Evolutionary conservation across 1,140 invertebrate genomes (phyloP).

Genomic region (Papilio glaucus): DNA sequence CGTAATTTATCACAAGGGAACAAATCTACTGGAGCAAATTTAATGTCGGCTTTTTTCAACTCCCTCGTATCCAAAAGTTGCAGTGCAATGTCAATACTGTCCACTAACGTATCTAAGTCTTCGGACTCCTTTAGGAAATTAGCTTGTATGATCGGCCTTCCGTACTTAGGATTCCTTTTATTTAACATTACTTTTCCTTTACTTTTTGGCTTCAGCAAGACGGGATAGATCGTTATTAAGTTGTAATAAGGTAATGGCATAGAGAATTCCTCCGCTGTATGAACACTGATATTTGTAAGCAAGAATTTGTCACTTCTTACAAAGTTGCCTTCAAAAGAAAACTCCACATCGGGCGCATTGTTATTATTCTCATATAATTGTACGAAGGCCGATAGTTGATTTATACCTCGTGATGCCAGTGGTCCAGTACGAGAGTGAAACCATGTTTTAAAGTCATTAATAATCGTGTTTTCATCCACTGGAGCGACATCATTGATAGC

Average conservation of each 20-base stretch:
- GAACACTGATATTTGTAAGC: slow-evolving; percentile 73
- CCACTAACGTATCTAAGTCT: slow-evolving; percentile 91
- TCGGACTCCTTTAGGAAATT: slow-evolving; percentile 93
- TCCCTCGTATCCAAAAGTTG: slow-evolving; percentile 76
- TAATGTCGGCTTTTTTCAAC: slow-evolving; percentile 72
- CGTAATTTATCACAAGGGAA: slow-evolving; percentile 76
- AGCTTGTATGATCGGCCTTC: slow-evolving; percentile 95
- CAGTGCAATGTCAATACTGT: slow-evolving; percentile 90
- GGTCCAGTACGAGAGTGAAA: slow-evolving; percentile 72
- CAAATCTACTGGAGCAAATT: slow-evolving; percentile 73
- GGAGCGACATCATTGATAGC: slow-evolving; percentile 58
- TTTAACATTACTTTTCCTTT: slow-evolving; percentile 90
- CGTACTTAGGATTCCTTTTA: slow-evolving; percentile 91
- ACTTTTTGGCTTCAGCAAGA: slow-evolving; percentile 92
- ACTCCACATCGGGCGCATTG: slow-evolving; percentile 74
- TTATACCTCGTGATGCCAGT: slow-evolving; percentile 72
- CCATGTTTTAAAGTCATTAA: slow-evolving; percentile 79
- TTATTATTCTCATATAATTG: slow-evolving; percentile 72
- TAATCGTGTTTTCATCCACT: slow-evolving; percentile 61
- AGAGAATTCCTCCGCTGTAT: slow-evolving; percentile 68
- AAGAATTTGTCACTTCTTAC: slow-evolving; percentile 78
- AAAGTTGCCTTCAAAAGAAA: slow-evolving; percentile 74
- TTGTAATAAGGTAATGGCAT: slow-evolving; percentile 76
- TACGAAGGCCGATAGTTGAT: slow-evolving; percentile 74
- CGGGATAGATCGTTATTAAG: slow-evolving; percentile 87